Evolutionary conservation across 2,797 vertebrate genomes (phyloP).

Genomic region (Todus mexicanus): DNA sequence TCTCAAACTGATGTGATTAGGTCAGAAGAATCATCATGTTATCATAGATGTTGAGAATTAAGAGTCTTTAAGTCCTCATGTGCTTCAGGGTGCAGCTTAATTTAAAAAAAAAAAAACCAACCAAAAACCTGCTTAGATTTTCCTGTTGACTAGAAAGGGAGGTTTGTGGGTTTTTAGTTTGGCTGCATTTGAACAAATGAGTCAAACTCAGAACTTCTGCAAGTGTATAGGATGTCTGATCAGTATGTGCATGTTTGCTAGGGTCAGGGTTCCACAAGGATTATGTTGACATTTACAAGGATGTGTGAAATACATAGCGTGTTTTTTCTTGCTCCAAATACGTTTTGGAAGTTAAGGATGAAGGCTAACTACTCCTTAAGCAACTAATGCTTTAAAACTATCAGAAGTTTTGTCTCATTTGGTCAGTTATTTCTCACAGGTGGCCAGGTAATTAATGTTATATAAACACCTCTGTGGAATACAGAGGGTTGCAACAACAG

Average conservation of each 20-base stretch:
- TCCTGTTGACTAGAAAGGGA: neutral
- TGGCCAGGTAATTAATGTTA: neutral
- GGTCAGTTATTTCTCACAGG: neutral
- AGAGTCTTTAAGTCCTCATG: neutral
- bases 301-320: neutral
- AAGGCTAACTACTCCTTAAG: neutral
- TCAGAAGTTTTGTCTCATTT: neutral
- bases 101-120: too few species aligned
- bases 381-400: neutral
- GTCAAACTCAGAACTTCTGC: neutral
- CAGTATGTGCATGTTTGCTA: neutral
- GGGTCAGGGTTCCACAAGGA: neutral
- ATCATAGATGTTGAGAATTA: neutral
- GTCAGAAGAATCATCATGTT: neutral
- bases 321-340: neutral
- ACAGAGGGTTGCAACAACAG: neutral
- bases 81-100: neutral
- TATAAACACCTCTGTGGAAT: neutral
- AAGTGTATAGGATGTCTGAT: neutral
- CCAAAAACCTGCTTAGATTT: neutral
- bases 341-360: neutral
- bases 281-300: neutral
- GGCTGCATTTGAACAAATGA: neutral
- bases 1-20: neutral
- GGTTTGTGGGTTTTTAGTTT: neutral